These are phyloP conservation scores for Microtus oregoni DNA, from an alignment of 2,113 vertebrate genomes.

Conservation along the genomic window DNA sequence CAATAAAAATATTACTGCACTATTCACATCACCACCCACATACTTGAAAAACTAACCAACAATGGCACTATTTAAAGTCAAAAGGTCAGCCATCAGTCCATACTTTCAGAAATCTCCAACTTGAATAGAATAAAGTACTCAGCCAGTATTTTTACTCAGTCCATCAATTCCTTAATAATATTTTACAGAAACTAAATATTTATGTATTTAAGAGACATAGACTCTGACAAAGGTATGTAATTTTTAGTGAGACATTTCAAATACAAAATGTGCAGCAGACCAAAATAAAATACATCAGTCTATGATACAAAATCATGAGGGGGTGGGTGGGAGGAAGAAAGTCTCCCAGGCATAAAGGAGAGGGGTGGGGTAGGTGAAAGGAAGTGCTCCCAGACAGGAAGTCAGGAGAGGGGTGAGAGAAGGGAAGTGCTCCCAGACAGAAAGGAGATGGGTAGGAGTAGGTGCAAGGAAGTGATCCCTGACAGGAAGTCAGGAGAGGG, in stretches of 20 bases:
- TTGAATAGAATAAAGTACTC: slow-evolving; percentile 28
- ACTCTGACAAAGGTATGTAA: background rate
- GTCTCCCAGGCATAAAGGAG: background rate
- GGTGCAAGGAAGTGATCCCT: background rate
- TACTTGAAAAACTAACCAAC: slow-evolving; percentile 54
- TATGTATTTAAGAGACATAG: slow-evolving; percentile 47
- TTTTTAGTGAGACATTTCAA: background rate
- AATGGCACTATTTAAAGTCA: slow-evolving; percentile 49
- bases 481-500: background rate
- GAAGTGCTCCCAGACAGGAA: too few relatives aligned
- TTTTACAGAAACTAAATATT: slow-evolving; percentile 41
- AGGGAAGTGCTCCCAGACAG: too few relatives aligned
- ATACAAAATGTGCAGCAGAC: background rate
- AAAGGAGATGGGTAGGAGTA: rapidly evolving
- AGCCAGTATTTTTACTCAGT: background rate
- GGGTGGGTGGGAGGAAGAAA: background rate
- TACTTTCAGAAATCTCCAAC: slow-evolving; percentile 48
- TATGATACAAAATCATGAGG: background rate
- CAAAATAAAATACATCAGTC: slow-evolving; percentile 19
- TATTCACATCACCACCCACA: background rate
- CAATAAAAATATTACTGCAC: slow-evolving; percentile 43
- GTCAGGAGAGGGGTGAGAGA: too few relatives aligned
- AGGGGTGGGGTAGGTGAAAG: too few relatives aligned
- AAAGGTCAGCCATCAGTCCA: slow-evolving; percentile 15
- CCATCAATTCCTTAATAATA: background rate